Evolutionary conservation across 2,888 invertebrate species (phyloP).

Genomic region (Callosobruchus maculatus): DNA sequence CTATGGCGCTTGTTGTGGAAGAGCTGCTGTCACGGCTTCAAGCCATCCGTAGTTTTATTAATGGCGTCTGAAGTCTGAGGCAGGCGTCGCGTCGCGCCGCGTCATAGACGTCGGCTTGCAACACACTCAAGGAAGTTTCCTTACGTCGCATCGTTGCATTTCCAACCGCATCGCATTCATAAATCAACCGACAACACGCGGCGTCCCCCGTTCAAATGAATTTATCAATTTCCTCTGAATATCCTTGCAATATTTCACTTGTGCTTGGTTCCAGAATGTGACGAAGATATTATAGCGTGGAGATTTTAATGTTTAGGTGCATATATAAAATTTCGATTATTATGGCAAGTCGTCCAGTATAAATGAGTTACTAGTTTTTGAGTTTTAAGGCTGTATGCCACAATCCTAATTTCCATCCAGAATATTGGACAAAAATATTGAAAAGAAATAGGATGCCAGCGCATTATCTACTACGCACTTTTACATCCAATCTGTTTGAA

Average conservation of each 20-base stretch:
- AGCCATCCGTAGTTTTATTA: background rate
- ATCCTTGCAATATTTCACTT: background rate
- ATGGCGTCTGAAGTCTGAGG: background rate
- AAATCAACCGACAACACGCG: background rate
- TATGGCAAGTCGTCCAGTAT: too few species aligned
- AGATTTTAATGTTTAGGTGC: too few species aligned
- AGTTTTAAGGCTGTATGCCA: too few species aligned
- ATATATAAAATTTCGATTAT: too few species aligned
- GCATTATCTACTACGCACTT: too few species aligned
- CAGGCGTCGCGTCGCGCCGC: background rate
- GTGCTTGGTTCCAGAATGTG: background rate
- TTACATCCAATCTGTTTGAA: too few species aligned
- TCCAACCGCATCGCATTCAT: background rate
- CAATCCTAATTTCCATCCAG: too few species aligned
- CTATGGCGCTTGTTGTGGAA: background rate
- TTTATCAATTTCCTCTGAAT: background rate
- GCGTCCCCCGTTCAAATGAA: background rate
- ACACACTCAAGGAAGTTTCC: background rate
- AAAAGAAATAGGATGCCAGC: too few species aligned
- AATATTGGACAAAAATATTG: too few species aligned
- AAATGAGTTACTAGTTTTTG: too few species aligned
- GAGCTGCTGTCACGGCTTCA: background rate
- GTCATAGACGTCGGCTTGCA: background rate
- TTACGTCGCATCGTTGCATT: background rate
- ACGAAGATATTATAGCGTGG: too few species aligned